Percentiles rank a stretch among this genome's conserved stretches.
These are phyloP conservation scores for Gryllus bimaculatus DNA, from an alignment of 1,140 invertebrate genomes.

Conservation along the genomic window DNA sequence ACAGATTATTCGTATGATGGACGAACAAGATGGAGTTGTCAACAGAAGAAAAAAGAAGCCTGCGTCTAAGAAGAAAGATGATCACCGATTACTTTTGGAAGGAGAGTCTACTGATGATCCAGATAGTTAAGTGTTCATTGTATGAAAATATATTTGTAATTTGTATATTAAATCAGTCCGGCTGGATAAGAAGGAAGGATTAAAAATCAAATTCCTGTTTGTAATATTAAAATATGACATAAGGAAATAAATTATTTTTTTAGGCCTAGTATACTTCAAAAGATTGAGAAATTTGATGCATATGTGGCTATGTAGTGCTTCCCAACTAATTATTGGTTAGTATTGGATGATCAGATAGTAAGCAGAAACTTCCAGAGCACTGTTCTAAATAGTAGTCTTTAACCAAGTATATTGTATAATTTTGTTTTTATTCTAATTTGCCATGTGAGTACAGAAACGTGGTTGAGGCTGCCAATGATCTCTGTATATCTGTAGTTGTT, in stretches of 20 bases:
- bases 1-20: conserved; percentile 90
- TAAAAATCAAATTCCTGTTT: neutral
- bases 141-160: neutral
- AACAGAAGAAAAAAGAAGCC: conserved; percentile 55
- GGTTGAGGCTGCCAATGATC: too few relatives aligned
- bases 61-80: conserved; percentile 37
- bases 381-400: too few relatives aligned
- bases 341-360: neutral
- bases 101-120: conserved; percentile 43
- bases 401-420: too few relatives aligned
- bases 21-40: conserved; percentile 77
- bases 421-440: too few relatives aligned
- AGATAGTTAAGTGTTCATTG: conserved; percentile 18
- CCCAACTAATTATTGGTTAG: neutral
- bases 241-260: neutral
- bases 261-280: neutral
- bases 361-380: too few relatives aligned
- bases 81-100: conserved; percentile 41
- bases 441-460: too few relatives aligned
- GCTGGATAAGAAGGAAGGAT: neutral
- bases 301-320: neutral
- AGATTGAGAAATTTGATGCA: neutral
- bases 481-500: too few relatives aligned
- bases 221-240: neutral
- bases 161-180: neutral